Evolutionary conservation across 2,113 vertebrate genomes (phyloP).

Genomic region (Fukomys damarensis): DNA sequence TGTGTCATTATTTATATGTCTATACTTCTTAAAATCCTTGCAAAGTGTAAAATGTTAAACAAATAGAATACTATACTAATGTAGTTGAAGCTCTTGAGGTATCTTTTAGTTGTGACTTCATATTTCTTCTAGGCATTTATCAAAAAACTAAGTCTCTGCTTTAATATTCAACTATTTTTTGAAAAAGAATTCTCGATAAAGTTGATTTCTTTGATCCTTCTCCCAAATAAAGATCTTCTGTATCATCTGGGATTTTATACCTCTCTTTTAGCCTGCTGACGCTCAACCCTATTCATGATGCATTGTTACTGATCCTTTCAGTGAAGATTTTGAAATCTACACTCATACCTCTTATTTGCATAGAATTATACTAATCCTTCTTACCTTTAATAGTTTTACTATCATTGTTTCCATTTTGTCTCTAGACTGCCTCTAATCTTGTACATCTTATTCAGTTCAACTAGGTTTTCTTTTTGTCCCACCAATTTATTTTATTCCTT

Average conservation of each 20-base stretch:
- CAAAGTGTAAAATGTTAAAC: background rate
- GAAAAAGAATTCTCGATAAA: background rate
- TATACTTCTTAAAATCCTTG: background rate
- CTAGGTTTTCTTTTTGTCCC: background rate
- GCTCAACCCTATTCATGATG: background rate
- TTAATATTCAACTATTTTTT: background rate
- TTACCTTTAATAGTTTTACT: background rate
- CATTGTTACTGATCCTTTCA: background rate
- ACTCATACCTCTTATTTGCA: background rate
- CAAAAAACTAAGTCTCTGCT: background rate
- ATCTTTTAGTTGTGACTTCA: background rate
- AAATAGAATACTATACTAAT: background rate
- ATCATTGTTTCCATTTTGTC: background rate
- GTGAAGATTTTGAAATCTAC: background rate
- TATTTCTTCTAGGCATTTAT: background rate
- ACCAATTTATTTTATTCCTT: background rate
- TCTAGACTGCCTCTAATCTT: background rate
- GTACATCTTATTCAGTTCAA: background rate
- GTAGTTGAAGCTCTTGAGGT: background rate
- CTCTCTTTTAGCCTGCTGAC: background rate
- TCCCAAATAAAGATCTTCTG: background rate
- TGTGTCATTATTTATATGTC: background rate
- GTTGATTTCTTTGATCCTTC: background rate
- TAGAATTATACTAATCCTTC: background rate
- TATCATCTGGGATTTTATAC: background rate